Evolutionary conservation across 2,113 vertebrate genomes (phyloP), one percentile per base, ranked within the genome.

Genomic region (Condylura cristata): DNA sequence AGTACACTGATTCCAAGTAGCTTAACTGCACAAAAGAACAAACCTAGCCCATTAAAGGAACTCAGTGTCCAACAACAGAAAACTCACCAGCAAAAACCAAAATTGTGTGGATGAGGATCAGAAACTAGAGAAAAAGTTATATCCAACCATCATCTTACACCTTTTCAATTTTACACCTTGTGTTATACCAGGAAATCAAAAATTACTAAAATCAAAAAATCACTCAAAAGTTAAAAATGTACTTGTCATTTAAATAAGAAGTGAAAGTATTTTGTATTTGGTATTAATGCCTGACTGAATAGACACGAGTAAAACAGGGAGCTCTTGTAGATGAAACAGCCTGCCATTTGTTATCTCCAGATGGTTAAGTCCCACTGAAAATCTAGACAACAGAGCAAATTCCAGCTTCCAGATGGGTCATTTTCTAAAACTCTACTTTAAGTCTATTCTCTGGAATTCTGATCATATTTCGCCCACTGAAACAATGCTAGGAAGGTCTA

Each of bases 151-250:
- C 17, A 75, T 80, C n/a, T 86, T 17, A 22, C 0, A 58, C 0
- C 8, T n/a, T 92, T 86, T 75, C 51, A 74, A 39, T 39, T 84
- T 30, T 61, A 56, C 8, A 72, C 34, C 13, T 58, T 86, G 24
- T 66, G 9, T 65, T 58, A 56, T 22, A 76, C 13, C 78, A 72
- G 0, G 16, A 72, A 65, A 18, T 74, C 39, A 78, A 91, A 91
- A 83, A 34, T 4, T 12, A 51, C 26, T 83, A 61, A 85, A 90
- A 41, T 72, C 81, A 93, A 92, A 94, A 88, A 34, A 91, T 41
- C 44, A 66, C 30, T 41, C 37, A 20, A 61, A 92, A 20, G 39
- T 34, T 81, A 37, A 22, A 44, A 56, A 83, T 61, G 39, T 30
- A 86, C 34, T 80, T 65, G 17, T 68, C 32, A 70, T 66, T 81